Evolutionary conservation across 2,113 vertebrate genomes (phyloP), one percentile per base, ranked within the genome.

Genomic region (human): DNA sequence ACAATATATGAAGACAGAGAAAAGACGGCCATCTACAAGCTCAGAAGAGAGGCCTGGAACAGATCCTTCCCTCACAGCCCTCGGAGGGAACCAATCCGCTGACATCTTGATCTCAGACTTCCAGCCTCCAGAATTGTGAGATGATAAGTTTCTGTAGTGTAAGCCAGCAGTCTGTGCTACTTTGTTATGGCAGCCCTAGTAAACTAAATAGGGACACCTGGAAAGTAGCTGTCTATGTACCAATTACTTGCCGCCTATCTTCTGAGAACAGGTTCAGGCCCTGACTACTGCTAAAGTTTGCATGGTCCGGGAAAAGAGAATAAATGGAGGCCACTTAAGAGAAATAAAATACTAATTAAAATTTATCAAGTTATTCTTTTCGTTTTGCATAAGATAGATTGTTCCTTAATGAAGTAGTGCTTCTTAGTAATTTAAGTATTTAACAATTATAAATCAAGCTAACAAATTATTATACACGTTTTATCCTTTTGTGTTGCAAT

Each of bases 361-460:
- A 72, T 55, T 55, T 82, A 73, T 52, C 43, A 89, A 81, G 64
- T 80, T 48, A 52, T 78, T 55, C 18, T 68, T 22, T 22, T 64
- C 13, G 76, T 23, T 50, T 30, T 83, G 22, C 14, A n/a, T 50
- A 61, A 91, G 82, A 68, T 55, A 92, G 14, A 57, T 55, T 22
- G 17, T 59, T 79, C 10, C 45, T 79, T 38, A 90, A 55, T 43
- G 35, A 90, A 84, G 13, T 57, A 90, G 20, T 52, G 1, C 76
- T 92, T 72, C 18, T 13, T 72, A 50, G 10, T 88, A 82, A 85
- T 86, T 89, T 96, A 95, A 97, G 32, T 93, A 61, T 57, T 81
- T 93, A 87, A 11, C n/a, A 72, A 81, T 45, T 84, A 88, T 66
- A 70, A 90, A 85, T 75, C 52, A 85, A 80, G 89, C 8, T 75